These are phyloP conservation scores for Sebastes kiyomatsui DNA, from an alignment of 2,797 vertebrate species.

Conservation along the genomic window DNA sequence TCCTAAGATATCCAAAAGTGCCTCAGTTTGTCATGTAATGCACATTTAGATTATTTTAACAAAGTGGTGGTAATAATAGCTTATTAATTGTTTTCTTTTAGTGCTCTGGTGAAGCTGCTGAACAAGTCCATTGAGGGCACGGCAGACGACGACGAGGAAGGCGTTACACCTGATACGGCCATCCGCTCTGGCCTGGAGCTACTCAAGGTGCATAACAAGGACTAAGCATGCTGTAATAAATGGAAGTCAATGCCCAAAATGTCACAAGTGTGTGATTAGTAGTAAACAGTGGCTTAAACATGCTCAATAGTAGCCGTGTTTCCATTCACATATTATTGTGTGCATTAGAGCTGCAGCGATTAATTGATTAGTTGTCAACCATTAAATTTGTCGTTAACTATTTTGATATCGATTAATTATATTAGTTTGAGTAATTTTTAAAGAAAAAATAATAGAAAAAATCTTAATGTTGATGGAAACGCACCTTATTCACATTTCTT, in stretches of 20 bases:
- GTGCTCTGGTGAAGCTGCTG: conserved; percentile 97
- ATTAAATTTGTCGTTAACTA: too few species aligned
- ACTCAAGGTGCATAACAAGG: conserved; percentile 87
- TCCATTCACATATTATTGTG: too few species aligned
- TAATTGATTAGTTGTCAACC: too few species aligned
- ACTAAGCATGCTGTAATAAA: not conserved
- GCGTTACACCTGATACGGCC: conserved; percentile 96
- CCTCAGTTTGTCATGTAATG: not conserved
- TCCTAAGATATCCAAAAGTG: not conserved
- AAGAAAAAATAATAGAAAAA: too few species aligned
- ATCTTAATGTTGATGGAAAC: rapidly evolving
- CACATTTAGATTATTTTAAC: not conserved
- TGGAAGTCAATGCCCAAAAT: not conserved
- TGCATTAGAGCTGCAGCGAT: too few species aligned
- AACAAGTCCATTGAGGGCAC: conserved; percentile 99
- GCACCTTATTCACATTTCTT: not conserved
- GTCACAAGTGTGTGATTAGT: not conserved
- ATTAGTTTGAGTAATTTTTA: too few species aligned
- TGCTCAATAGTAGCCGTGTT: too few species aligned
- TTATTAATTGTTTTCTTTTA: conserved; percentile 54
- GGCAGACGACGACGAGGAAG: conserved; percentile 97
- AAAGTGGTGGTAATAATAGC: not conserved
- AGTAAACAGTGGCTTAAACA: not conserved
- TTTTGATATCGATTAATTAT: too few species aligned
- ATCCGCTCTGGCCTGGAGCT: conserved; percentile 98